Conservation (phyloP, 2,888 invertebrate species). For the Archips xylosteana region DNA sequence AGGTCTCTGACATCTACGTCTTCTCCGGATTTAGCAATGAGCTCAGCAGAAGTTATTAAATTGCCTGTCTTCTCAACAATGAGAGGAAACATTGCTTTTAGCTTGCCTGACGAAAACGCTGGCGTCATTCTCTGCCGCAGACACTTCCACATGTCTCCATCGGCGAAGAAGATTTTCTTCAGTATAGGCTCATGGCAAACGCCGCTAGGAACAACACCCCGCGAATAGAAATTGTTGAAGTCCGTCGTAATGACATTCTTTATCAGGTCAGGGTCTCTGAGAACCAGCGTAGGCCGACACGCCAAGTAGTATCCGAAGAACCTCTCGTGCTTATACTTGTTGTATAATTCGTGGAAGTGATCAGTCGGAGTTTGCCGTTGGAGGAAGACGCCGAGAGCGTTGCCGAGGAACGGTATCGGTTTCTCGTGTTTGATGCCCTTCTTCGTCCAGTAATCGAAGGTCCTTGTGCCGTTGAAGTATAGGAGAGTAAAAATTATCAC, state of each 20-base stretch:
- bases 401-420: slow-evolving; percentile 29
- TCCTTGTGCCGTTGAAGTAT: neutral
- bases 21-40: slow-evolving; percentile 22
- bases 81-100: slow-evolving; percentile 73
- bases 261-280: slow-evolving; percentile 29
- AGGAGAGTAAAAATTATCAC: neutral
- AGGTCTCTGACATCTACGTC: slow-evolving; percentile 48
- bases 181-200: slow-evolving; percentile 56
- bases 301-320: slow-evolving; percentile 19
- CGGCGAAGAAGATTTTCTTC: slow-evolving; percentile 62
- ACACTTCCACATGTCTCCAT: slow-evolving; percentile 72
- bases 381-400: neutral
- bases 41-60: slow-evolving; percentile 51
- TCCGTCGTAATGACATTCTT: slow-evolving; percentile 23
- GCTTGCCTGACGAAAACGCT: slow-evolving; percentile 70
- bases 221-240: slow-evolving; percentile 21
- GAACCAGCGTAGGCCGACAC: neutral
- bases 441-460: slow-evolving; percentile 25
- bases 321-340: slow-evolving; percentile 20
- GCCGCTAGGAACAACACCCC: neutral
- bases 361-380: neutral
- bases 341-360: slow-evolving; percentile 15
- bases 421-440: slow-evolving; percentile 24
- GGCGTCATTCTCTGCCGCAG: slow-evolving; percentile 69
- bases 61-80: slow-evolving; percentile 66